Conservation (phyloP, 2,888 invertebrate species). For the Saturnia pavonia region DNA sequence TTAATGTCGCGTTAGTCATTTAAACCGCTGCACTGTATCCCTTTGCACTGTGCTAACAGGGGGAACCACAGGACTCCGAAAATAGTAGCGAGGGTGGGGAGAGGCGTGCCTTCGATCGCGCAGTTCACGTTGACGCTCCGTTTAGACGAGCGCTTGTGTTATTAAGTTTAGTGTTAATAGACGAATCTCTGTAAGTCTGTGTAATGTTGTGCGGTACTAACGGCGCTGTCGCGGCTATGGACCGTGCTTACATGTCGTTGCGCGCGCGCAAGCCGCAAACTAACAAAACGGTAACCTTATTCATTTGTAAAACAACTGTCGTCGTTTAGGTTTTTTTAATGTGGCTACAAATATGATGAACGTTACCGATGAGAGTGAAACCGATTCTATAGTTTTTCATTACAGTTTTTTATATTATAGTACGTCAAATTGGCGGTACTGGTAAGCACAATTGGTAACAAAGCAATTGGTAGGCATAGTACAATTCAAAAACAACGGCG, state of each 20-base stretch:
- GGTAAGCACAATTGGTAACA: too few species aligned
- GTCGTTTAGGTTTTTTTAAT: background rate
- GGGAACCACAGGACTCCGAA: conserved; percentile 59
- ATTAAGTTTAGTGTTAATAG: background rate
- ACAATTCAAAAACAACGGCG: too few species aligned
- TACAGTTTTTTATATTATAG: too few species aligned
- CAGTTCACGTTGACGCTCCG: conserved; percentile 52
- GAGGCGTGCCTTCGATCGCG: conserved; percentile 43
- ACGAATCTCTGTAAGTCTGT: background rate
- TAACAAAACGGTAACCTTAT: conserved; percentile 61
- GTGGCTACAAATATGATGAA: background rate
- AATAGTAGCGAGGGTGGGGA: conserved; percentile 54
- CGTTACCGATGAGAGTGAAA: background rate
- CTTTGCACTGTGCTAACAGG: conserved; percentile 30
- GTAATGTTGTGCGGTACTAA: conserved; percentile 73
- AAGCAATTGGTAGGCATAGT: too few species aligned
- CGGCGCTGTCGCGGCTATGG: conserved; percentile 75
- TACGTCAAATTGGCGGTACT: too few species aligned
- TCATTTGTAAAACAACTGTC: background rate
- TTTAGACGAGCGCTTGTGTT: conserved; percentile 26
- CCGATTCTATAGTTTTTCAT: background rate
- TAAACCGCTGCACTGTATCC: conserved; percentile 17
- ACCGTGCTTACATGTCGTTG: conserved; percentile 79
- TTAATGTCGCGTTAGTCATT: background rate
- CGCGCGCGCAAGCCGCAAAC: conserved; percentile 73